Evolutionary conservation across 2,888 invertebrate genomes (phyloP).

Genomic region (Noctua janthina): DNA sequence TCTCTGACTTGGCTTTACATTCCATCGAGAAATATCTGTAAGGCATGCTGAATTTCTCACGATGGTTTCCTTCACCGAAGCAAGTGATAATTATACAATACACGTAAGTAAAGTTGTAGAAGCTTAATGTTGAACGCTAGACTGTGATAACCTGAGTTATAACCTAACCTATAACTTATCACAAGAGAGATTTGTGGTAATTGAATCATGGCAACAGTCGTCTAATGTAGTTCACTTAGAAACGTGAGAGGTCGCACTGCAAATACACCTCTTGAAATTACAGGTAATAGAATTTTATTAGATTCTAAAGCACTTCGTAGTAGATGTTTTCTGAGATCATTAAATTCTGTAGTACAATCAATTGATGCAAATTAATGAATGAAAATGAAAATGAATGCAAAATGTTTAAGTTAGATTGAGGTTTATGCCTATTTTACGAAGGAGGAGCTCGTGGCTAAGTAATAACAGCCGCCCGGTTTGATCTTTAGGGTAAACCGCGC

Average conservation of each 20-base stretch:
- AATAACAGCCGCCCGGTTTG: too few relatives aligned
- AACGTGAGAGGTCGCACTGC: conserved; percentile 21
- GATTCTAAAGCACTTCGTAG: neutral
- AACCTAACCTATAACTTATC: neutral
- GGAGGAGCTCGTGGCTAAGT: too few relatives aligned
- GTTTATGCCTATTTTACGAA: too few relatives aligned
- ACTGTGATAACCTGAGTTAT: neutral
- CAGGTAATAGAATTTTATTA: conserved; percentile 17
- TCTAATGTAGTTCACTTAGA: conserved; percentile 15
- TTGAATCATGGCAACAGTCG: neutral
- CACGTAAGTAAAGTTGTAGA: neutral
- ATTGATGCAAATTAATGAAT: neutral
- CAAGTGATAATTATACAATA: too few relatives aligned
- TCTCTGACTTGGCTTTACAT: too few relatives aligned
- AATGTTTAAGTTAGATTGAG: neutral
- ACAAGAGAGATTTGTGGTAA: conserved; percentile 26
- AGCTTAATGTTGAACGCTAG: too few relatives aligned
- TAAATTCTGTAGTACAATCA: neutral
- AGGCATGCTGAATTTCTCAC: too few relatives aligned
- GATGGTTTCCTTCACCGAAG: too few relatives aligned
- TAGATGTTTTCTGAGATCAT: neutral
- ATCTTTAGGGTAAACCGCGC: too few relatives aligned
- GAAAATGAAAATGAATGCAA: neutral
- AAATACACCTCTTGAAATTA: conserved; percentile 9
- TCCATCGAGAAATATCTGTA: too few relatives aligned